Evolutionary conservation across 1,140 invertebrate genomes (phyloP).

Genomic region (Whitmania pigra): DNA sequence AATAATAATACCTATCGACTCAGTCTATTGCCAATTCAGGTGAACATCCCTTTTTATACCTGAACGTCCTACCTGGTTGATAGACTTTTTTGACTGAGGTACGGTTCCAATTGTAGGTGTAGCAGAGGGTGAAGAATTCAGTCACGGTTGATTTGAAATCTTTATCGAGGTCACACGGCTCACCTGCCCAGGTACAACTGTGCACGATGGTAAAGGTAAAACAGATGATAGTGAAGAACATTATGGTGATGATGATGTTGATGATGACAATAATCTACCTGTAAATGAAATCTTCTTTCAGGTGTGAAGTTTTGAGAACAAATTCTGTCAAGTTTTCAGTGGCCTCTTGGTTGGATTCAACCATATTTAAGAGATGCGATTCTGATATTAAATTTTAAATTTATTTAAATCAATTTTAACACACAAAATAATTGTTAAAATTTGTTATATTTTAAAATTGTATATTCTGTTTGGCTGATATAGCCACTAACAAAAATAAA

Average conservation of each 20-base stretch:
- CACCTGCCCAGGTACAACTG: slow-evolving; percentile 30
- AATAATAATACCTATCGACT: no score
- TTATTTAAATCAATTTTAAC: no score
- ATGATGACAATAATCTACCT: background rate
- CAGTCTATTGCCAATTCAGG: no score
- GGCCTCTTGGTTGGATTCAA: background rate
- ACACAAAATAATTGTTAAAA: no score
- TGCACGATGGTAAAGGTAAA: background rate
- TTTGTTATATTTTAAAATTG: no score
- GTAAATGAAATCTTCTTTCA: slow-evolving; percentile 16
- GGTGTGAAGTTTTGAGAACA: background rate
- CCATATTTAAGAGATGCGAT: no score
- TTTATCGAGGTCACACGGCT: slow-evolving; percentile 25
- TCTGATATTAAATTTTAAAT: no score
- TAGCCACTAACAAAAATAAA: background rate
- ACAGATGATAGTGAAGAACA: background rate
- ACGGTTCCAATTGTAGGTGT: slow-evolving; percentile 27
- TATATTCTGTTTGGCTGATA: no score
- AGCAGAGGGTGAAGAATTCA: slow-evolving; percentile 31
- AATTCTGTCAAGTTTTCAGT: slow-evolving; percentile 17
- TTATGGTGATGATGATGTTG: background rate
- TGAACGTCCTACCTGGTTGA: slow-evolving; percentile 9
- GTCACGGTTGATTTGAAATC: slow-evolving; percentile 30
- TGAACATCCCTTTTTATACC: no score
- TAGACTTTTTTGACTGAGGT: background rate